Evolutionary conservation across 92 coral and sea anemone genomes (phyloP).

Genomic region (Umimayanthus kanabou): DNA sequence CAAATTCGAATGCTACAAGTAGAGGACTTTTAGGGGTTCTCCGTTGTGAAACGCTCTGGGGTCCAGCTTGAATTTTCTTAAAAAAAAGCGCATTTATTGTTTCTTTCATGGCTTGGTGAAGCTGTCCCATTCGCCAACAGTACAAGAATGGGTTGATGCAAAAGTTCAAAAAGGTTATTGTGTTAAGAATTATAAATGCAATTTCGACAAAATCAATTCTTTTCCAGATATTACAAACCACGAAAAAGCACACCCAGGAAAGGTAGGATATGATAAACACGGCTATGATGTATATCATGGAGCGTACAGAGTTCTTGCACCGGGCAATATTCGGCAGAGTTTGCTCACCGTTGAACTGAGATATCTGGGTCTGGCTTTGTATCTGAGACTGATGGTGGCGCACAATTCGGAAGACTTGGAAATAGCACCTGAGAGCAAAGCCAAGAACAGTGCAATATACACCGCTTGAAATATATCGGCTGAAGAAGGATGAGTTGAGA

Average conservation of each 20-base stretch:
- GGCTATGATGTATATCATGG: background rate
- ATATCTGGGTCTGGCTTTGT: background rate
- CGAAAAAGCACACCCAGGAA: background rate
- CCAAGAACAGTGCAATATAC: background rate
- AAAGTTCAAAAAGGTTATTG: background rate
- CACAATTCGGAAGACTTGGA: background rate
- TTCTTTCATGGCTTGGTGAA: slow-evolving; percentile 5
- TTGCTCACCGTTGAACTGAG: background rate
- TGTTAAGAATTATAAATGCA: background rate
- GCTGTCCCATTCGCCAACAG: background rate
- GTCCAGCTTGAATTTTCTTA: too few species aligned
- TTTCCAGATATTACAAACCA: background rate
- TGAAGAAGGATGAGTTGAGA: background rate
- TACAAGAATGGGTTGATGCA: background rate
- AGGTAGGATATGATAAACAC: background rate
- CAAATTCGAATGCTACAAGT: too few species aligned
- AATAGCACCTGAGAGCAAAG: background rate
- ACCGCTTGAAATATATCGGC: background rate
- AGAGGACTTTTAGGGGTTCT: too few species aligned
- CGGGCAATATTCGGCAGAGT: background rate
- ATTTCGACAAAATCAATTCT: background rate
- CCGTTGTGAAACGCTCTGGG: too few species aligned
- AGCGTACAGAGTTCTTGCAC: background rate
- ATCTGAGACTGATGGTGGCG: background rate
- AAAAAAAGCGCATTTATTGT: too few species aligned